Base-by-base conservation (phyloP, 2,797 vertebrate species). In the Hirundo rustica region DNA sequence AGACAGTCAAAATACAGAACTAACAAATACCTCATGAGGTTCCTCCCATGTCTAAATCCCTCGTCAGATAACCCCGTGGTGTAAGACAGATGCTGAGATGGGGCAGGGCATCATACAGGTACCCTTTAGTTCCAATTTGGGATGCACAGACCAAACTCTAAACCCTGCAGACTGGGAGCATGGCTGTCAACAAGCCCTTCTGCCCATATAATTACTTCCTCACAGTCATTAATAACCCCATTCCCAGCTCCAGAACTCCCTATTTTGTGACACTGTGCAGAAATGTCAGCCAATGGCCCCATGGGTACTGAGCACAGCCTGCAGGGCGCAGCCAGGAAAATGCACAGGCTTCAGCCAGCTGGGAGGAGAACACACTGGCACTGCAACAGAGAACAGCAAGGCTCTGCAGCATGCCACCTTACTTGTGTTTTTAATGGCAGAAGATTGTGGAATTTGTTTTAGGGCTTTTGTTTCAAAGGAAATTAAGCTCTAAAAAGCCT, bases 401-500 rank as follows among this genome's bases (percentile, higher is more conserved):
- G 54, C 89, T 76, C 95, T 70, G 83, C 83, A 66, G 95, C 91
- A 74, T 0, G 3, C 58, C 89, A 47, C 89, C 92, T 72, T 16
- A 58, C 55, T 80, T 50, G 65, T 68, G 73, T 38, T 94, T 75
- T 74, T 82, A 89, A 88, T 65, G 66, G 76, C 51, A 78, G 61
- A 72, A 83, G 71, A 74, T 78, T 82, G 77, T 10, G 16, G 80
- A 93, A 83, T 84, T 90, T 87, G 83, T 72, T 92, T 92, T 20
- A 55, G 45, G 70, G 76, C 78, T 85, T 96, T 91, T 77, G 61
- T 92, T 92, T 76, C 50, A 74, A 84, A 45, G 47, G 51, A 88
- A 92, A 92, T 84, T 75, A 88, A 75, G 76, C 60, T 88, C 60
- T 88, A 64, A 86, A 94, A 90, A 88, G 70, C 83, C 54, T 92